A percentile compares a stretch with the other conserved stretches of the same genome.
Conservation (phyloP, 2,888 invertebrate species). For the Agriopis marginaria region DNA sequence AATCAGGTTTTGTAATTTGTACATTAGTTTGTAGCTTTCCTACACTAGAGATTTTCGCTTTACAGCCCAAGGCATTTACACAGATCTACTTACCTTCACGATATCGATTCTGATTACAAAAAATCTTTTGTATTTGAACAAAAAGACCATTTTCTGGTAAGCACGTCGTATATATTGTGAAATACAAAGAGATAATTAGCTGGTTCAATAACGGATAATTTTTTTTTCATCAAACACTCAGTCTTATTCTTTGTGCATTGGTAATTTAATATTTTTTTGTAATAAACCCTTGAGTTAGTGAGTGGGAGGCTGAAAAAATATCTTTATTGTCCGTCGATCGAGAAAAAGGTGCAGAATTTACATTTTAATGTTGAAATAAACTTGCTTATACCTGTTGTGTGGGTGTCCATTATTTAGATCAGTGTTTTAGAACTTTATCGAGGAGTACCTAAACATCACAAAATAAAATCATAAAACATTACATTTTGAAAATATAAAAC, state of each 20-base stretch:
- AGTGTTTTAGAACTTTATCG: constrained; percentile 26
- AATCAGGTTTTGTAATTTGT: too few species aligned
- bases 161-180: constrained; percentile 78
- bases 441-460: neutral
- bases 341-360: constrained; percentile 52
- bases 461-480: neutral
- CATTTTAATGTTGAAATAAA: constrained; percentile 36
- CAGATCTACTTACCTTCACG: constrained; percentile 72
- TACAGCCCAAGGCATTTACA: constrained; percentile 55
- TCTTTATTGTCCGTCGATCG: constrained; percentile 62
- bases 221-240: constrained; percentile 67
- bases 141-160: constrained; percentile 79
- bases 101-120: constrained; percentile 73
- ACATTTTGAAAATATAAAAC: too few species aligned
- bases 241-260: constrained; percentile 71
- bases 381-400: constrained; percentile 36
- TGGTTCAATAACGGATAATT: constrained; percentile 75
- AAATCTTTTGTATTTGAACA: constrained; percentile 73
- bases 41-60: constrained; percentile 36
- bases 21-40: neutral
- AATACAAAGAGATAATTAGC: constrained; percentile 83
- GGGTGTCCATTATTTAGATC: constrained; percentile 22
- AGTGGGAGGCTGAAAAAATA: constrained; percentile 70
- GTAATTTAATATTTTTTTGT: constrained; percentile 84
- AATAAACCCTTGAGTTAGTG: constrained; percentile 65